Conservation (phyloP, 2,113 vertebrate species). For the Psilopsiagon aurifrons region DNA sequence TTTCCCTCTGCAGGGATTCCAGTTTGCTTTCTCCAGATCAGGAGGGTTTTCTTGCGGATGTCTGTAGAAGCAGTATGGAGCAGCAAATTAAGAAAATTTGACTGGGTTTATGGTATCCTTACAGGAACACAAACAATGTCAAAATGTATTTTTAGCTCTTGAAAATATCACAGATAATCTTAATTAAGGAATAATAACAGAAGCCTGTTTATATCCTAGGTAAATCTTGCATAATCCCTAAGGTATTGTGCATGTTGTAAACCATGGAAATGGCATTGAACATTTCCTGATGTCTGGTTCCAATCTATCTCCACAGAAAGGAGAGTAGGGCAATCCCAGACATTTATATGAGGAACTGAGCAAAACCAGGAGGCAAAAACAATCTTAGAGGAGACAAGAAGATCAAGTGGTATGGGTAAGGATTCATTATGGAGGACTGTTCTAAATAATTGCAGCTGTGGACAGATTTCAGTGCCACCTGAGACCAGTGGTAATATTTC, state of each 20-base stretch:
- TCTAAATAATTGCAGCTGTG: constrained; percentile 13
- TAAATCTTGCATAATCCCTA: background rate
- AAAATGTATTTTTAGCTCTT: constrained; percentile 30
- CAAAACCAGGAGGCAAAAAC: background rate
- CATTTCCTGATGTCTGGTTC: background rate
- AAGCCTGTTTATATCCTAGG: background rate
- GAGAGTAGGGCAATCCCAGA: background rate
- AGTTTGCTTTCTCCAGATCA: background rate
- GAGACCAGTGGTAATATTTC: background rate
- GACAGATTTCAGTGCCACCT: background rate
- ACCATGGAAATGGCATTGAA: background rate
- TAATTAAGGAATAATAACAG: background rate
- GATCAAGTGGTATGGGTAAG: background rate
- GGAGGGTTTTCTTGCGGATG: background rate
- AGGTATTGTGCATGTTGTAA: background rate
- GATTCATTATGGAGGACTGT: background rate
- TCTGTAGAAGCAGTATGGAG: background rate
- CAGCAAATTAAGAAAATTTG: background rate
- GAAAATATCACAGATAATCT: constrained; percentile 11
- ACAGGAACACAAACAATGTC: background rate
- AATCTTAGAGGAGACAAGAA: background rate
- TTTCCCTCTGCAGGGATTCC: background rate
- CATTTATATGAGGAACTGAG: background rate
- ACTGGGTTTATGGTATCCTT: background rate
- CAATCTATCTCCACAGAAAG: background rate